Conservation (phyloP, 2,888 invertebrate species). For the Caenorhabditis sulstoni region DNA sequence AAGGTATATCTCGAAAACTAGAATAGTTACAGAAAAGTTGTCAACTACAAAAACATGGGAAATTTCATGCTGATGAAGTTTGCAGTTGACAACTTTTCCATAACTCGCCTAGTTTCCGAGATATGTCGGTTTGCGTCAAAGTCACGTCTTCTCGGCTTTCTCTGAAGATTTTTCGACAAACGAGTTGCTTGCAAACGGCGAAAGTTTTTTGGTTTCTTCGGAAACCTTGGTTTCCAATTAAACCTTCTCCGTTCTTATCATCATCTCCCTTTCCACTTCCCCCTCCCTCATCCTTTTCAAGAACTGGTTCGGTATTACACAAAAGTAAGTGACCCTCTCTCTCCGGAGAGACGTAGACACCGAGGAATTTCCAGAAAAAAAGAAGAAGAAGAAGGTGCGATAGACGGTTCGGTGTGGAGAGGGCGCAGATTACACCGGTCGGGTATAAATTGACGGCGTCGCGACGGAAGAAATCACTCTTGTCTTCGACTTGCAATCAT, state of each 20-base stretch:
- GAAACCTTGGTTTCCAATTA: not conserved
- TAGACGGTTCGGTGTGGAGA: slow-evolving; percentile 27
- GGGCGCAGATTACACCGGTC: slow-evolving; percentile 27
- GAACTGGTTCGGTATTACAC: slow-evolving; percentile 3
- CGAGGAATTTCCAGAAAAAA: slow-evolving; percentile 51
- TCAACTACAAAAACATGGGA: too few species aligned
- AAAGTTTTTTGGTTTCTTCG: not conserved
- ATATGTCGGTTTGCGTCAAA: too few species aligned
- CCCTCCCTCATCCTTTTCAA: not conserved
- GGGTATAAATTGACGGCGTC: slow-evolving; percentile 30
- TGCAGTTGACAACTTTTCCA: too few species aligned
- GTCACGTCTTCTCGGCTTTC: too few species aligned
- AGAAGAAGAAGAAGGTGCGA: slow-evolving; percentile 20
- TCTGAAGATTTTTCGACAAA: too few species aligned
- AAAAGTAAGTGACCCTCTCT: slow-evolving; percentile 5
- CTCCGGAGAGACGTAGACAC: slow-evolving; percentile 39
- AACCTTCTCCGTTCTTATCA: not conserved
- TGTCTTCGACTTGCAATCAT: slow-evolving; percentile 49
- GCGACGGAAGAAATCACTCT: slow-evolving; percentile 29
- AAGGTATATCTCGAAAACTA: too few species aligned
- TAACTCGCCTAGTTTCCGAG: too few species aligned
- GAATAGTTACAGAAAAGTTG: too few species aligned
- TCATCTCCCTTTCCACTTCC: not conserved
- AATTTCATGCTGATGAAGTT: too few species aligned
- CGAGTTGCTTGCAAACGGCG: not conserved